Evolutionary conservation across 2,888 invertebrate genomes (phyloP), one percentile per base, ranked within the genome.

Genomic region (Drosophila recens): DNA sequence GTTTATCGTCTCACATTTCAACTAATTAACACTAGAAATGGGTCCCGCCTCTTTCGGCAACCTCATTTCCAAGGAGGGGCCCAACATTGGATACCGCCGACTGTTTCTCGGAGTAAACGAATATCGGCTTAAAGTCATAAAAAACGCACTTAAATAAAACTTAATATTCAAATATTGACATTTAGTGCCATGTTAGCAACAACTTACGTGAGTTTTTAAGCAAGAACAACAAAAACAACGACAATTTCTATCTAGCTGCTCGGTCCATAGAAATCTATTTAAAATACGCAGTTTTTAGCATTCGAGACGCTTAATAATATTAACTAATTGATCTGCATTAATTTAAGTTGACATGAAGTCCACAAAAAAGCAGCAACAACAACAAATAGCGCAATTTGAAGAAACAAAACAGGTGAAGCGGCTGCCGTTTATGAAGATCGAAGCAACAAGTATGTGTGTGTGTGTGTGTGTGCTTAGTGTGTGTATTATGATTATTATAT

Each of bases 151-250:
- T 90, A 90, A 90, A 80, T 80, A 83, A 82, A 87, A 86, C 87
- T 87, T 89, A 83, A 87, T 87, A 84, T 90, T 90, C 84, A 87
- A 88, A 88, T 90, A 85, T 90, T 90, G 90, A 90, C 90, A 90
- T 90, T 90, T 90, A 89, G 83, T 90, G 87, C 76, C 82, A 83
- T 90, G 85, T 90, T 90, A 88, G 88, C 90, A 79, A 73, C 84
- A 85, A 88, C 84, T 85, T 83, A 85, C 79, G 84, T 87, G 80
- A 75, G 75, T 73, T 80, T 72, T 54, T 63, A 34, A 48, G 20
- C 45, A 54, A 40, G 38, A 62, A 62, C n/a, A 54, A 52, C 27
- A 27, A 27, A 4, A 1, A 53, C n/a, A 54, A 52, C 64, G 40
- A 42, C 30, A 42, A 62, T 62, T 65, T 75, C 62, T 71, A 58